A percentile compares a stretch with the other conserved stretches of the same genome.
phyloP scores from a whole-genome alignment of 2,888 invertebrate species.

The Sialis fuliginosa region DNA sequence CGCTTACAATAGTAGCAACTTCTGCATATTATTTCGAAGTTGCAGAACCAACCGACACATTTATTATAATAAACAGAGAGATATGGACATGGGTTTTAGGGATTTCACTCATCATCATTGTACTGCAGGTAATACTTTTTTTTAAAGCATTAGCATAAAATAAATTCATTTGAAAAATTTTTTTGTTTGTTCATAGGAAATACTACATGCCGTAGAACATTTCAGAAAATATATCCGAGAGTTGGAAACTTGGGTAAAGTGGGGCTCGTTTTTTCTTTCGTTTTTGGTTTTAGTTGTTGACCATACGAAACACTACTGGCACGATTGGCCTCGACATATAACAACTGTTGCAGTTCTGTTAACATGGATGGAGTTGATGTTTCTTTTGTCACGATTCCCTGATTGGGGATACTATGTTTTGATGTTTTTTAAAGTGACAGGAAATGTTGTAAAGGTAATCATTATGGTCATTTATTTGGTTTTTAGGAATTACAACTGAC shows the following conservation, averaged over 20 bases:
- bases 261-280: constrained; percentile 28
- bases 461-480: neutral
- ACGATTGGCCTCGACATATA: constrained; percentile 30
- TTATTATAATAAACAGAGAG: no score
- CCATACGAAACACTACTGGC: constrained; percentile 15
- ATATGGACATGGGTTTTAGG: neutral
- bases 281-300: constrained; percentile 26
- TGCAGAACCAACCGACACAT: no score
- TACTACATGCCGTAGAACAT: constrained; percentile 31
- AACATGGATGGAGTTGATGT: constrained; percentile 38
- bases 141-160: no score
- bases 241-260: constrained; percentile 37
- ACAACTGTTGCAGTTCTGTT: constrained; percentile 32
- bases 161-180: neutral
- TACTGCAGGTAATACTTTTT: neutral
- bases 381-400: constrained; percentile 35
- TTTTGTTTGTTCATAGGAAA: constrained; percentile 24
- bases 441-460: constrained; percentile 33
- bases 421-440: constrained; percentile 40
- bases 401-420: constrained; percentile 38
- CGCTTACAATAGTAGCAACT: constrained; percentile 29
- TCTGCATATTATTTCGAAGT: constrained; percentile 22
- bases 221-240: constrained; percentile 32
- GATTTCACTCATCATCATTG: neutral
- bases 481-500: neutral